A percentile compares a stretch with the other conserved stretches of the same genome.
These are phyloP conservation scores for Heterochromis multidens DNA, from an alignment of 2,113 vertebrate genomes.

Conservation along the genomic window DNA sequence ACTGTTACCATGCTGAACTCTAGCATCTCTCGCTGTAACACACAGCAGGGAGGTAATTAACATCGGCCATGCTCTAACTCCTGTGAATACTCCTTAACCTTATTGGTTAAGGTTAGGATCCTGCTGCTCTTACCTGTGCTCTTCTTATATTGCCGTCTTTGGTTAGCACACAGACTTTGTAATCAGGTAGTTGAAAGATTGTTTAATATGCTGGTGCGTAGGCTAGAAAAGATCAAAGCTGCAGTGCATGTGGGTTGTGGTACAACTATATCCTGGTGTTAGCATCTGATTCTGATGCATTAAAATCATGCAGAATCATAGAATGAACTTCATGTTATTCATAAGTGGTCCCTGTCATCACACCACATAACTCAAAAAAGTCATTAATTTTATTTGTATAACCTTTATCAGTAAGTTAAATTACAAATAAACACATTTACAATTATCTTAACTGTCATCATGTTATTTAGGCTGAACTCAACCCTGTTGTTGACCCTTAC, in stretches of 20 bases:
- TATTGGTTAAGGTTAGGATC: too few relatives aligned
- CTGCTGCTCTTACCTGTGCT: too few relatives aligned
- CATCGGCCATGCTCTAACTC: too few relatives aligned
- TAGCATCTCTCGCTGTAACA: neutral
- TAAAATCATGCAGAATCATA: neutral
- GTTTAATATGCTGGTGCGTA: too few relatives aligned
- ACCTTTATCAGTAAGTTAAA: neutral
- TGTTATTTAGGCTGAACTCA: neutral
- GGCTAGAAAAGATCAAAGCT: too few relatives aligned
- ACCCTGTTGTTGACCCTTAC: neutral
- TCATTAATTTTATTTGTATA: neutral
- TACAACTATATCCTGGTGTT: neutral
- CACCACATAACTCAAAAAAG: neutral
- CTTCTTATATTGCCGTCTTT: too few relatives aligned
- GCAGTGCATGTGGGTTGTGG: too few relatives aligned
- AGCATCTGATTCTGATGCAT: neutral
- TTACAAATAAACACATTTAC: rapidly evolving
- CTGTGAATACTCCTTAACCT: too few relatives aligned
- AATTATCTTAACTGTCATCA: neutral
- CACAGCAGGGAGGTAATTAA: too few relatives aligned
- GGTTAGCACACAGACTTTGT: too few relatives aligned
- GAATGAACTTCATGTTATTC: neutral
- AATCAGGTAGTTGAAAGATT: too few relatives aligned
- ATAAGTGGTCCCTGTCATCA: neutral
- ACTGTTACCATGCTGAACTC: neutral